Base-by-base conservation (phyloP, 2,888 invertebrate species). In the Neoscelio sp. region DNA sequence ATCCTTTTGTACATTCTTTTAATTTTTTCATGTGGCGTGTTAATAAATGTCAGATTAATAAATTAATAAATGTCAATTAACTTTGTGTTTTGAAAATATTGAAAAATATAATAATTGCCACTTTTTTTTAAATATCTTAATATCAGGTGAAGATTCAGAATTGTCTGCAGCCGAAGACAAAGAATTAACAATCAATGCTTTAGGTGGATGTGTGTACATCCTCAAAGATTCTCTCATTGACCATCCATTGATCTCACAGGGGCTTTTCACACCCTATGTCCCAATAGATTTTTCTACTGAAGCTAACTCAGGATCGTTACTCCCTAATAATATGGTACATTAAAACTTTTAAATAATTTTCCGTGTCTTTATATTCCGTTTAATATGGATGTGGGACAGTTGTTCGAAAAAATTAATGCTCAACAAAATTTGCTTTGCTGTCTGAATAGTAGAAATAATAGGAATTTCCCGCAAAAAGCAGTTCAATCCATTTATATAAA, bases 201-300 rank as follows among this genome's bases (percentile, higher is more conserved):
- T 99, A 1, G 98, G 99, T 10, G 97, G 96, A 13, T 94, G 96
- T 78, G 92, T 96, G 0, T 94, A 95, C 91, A 97, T 95, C 89
- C 92, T 99, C 23, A 94, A 94, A 64, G 92, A 95, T 78, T 96
- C 96, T 82, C 92, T 96, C 6, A 91, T 99, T 50, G 99, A 99
- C 89, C 94, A 97, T 76, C 98, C 99, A 89, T 91, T 96, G 13
- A 86, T 96, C 44, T 93, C 94, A 2, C 94, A 96, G 93, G 92
- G 93, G 0, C 93, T 94, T 70, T 96, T 95, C 87, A 91, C 93
- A 33, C 83, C 93, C 0, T 96, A 95, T 86, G 87, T 92, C n/a
- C 96, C 96, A 0, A 83, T 86, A 2, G 87, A 87, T 54, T 84
- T 82, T 28, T 68, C 62, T 7, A 65, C 1, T 6, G 64, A 64